A percentile compares a stretch with the other conserved stretches of the same genome.
Conservation (phyloP, 2,113 vertebrate species). For the Orientallactaga bullata region DNA sequence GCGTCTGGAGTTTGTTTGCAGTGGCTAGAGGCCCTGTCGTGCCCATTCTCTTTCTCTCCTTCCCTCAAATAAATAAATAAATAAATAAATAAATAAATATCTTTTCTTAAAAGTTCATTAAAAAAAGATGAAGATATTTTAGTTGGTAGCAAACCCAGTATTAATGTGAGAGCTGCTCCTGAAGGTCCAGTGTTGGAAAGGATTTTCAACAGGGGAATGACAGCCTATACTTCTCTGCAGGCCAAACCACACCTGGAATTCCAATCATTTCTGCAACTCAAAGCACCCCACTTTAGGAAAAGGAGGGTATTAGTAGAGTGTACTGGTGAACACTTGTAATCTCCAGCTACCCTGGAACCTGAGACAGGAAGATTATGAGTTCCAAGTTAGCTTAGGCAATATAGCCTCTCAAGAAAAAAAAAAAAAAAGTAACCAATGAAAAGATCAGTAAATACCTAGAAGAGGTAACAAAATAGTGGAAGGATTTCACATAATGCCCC, state of each 20-base stretch:
- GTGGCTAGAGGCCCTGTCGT: too few relatives aligned
- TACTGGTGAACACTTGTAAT: background rate
- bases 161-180: background rate
- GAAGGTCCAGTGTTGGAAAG: conserved; percentile 42
- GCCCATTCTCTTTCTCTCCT: too few relatives aligned
- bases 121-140: conserved; percentile 26
- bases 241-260: conserved; percentile 12
- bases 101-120: too few relatives aligned
- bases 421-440: background rate
- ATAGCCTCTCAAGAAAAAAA: background rate
- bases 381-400: background rate
- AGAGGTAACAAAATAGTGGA: background rate
- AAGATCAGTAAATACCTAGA: background rate
- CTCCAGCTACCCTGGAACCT: background rate
- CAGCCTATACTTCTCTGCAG: background rate
- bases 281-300: conserved; percentile 14
- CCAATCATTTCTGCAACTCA: conserved; percentile 26
- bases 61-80: too few relatives aligned
- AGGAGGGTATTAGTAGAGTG: background rate
- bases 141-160: conserved; percentile 24
- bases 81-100: too few relatives aligned
- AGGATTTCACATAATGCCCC: background rate
- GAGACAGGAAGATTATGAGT: background rate
- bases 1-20: too few relatives aligned
- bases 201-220: conserved; percentile 43